These are phyloP conservation scores for Melanitta fusca DNA, from an alignment of 2,797 vertebrate genomes.

Conservation along the genomic window DNA sequence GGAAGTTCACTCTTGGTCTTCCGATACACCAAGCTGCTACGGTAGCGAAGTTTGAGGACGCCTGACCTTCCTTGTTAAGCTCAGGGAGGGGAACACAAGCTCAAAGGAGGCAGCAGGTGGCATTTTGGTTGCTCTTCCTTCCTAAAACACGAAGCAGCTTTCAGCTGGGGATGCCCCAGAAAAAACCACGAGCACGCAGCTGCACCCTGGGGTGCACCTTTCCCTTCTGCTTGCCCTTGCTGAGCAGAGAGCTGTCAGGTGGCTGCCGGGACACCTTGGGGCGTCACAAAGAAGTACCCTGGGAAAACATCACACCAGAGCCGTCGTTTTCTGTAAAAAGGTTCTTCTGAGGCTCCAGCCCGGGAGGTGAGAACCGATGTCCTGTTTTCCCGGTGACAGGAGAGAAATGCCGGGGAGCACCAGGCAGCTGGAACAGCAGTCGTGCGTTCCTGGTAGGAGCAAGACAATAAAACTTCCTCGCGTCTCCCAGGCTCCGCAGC, in stretches of 20 bases:
- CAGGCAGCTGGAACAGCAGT: constrained; percentile 27
- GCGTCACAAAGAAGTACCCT: not conserved
- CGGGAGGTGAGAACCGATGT: not conserved
- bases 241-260: not conserved
- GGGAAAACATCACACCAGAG: accelerated
- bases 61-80: not conserved
- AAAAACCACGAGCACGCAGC: not conserved
- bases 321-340: accelerated
- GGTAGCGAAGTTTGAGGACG: not conserved
- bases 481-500: not conserved
- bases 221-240: not conserved
- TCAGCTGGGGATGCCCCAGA: not conserved
- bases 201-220: not conserved
- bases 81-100: accelerated
- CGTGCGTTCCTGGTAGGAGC: constrained; percentile 13
- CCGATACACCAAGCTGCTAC: not conserved
- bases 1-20: not conserved
- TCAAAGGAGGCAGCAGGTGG: not conserved
- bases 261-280: not conserved
- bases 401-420: not conserved
- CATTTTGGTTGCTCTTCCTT: not conserved
- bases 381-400: not conserved
- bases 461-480: constrained; percentile 53
- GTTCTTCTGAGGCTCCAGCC: not conserved
- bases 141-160: not conserved